Evolutionary conservation across 2,888 invertebrate species (phyloP), one percentile per base, ranked within the genome.

Genomic region (Harpalus rubripes): DNA sequence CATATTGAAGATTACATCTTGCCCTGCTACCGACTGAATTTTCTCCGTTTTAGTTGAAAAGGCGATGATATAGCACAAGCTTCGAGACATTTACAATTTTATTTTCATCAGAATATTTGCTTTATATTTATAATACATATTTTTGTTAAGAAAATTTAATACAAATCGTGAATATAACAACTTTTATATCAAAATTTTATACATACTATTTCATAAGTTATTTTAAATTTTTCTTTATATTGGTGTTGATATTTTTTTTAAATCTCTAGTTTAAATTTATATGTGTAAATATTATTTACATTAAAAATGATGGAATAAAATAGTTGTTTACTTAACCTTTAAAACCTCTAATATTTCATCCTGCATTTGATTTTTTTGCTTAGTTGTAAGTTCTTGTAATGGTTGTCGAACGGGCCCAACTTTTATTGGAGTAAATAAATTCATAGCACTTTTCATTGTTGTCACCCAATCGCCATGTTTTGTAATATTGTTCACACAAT

Each of bases 361-460:
- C 10, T 18, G 68, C 61, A 85, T 86, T 86, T 85, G 85, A 82
- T 81, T 52, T 72, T 85, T 63, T 26, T 86, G 81, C 2, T 8
- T 18, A 7, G 8, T 5, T 59, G 92, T 90, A 3, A 95, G 87
- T 0, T 92, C 90, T 61, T 88, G 89, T 74, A 94, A 91, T 0
- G 95, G 95, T 4, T 92, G 89, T 3, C 95, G 92, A 0, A 94
- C 93, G 0, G 93, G 93, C 0, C 95, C 95, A 61, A 94, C 92
- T 85, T 94, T 92, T 22, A 95, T 92, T 0, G 93, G 93, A 0
- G 94, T 93, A 7, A 92, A 90, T 7, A 94, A 88, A 87, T 93
- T 92, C 95, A 95, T 95, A 1, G 94, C 95, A 8, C 92, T 92
- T 90, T 96, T 96, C 94, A 95, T 95, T 16, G 94, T 92, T 6